A percentile compares a stretch with the other conserved stretches of the same genome.
These are phyloP conservation scores for Sylvicola cinctus DNA, from an alignment of 2,888 invertebrate genomes.

Conservation along the genomic window DNA sequence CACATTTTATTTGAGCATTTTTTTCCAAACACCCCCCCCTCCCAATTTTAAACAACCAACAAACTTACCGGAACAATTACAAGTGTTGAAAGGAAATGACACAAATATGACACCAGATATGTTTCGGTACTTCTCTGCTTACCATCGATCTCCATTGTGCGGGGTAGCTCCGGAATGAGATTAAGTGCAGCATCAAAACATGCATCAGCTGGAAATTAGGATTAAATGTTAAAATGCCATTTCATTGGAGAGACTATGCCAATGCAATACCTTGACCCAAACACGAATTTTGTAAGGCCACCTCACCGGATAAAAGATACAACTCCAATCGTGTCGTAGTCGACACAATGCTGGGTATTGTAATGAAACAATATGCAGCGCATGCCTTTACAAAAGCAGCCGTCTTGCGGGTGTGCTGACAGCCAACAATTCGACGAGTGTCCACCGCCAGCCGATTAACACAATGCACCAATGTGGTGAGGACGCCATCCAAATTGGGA, in stretches of 20 bases:
- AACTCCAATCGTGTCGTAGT: slow-evolving; percentile 61
- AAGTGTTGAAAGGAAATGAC: slow-evolving; percentile 62
- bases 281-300: slow-evolving; percentile 74
- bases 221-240: slow-evolving; percentile 1
- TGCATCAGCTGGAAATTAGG: slow-evolving; percentile 54
- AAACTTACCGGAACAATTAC: slow-evolving; percentile 56
- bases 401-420: slow-evolving; percentile 58
- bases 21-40: too few relatives aligned
- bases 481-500: slow-evolving; percentile 73
- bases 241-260: neutral
- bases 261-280: slow-evolving; percentile 57
- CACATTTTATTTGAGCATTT: too few relatives aligned
- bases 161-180: slow-evolving; percentile 57
- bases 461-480: slow-evolving; percentile 69
- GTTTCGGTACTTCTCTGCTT: slow-evolving; percentile 51
- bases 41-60: too few relatives aligned
- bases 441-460: slow-evolving; percentile 62
- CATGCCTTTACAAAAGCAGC: slow-evolving; percentile 81
- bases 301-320: slow-evolving; percentile 72
- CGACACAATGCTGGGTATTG: slow-evolving; percentile 82
- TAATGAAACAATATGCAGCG: slow-evolving; percentile 88
- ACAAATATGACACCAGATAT: slow-evolving; percentile 46
- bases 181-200: slow-evolving; percentile 78
- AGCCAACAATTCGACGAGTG: slow-evolving; percentile 43
- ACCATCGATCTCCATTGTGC: slow-evolving; percentile 47